A percentile compares a stretch with the other conserved stretches of the same genome.
These are phyloP conservation scores for Alexandromys fortis DNA, from an alignment of 2,113 vertebrate genomes.

Conservation along the genomic window DNA sequence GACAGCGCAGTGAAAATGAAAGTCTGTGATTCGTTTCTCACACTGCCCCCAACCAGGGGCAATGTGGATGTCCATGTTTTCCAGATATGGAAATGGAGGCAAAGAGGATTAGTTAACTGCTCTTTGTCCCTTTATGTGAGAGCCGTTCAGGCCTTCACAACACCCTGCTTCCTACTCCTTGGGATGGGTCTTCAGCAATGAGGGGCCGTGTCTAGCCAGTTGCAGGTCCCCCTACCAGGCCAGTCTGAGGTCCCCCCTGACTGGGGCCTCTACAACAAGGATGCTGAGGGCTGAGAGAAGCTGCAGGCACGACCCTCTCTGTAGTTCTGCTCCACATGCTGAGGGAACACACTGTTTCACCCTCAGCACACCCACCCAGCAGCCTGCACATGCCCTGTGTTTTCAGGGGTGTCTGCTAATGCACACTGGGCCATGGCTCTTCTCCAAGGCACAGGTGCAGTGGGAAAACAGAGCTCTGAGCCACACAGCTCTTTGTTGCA, in stretches of 20 bases:
- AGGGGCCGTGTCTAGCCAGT: no score
- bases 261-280: neutral
- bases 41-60: fast-evolving
- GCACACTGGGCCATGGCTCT: fast-evolving
- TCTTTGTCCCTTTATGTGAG: no score
- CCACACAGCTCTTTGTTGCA: no score
- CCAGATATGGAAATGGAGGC: neutral
- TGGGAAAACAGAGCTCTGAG: fast-evolving
- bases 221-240: fast-evolving
- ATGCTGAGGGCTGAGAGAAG: neutral
- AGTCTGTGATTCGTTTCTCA: neutral
- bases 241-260: neutral
- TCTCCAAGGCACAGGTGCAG: neutral
- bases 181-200: neutral
- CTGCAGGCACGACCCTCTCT: neutral
- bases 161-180: neutral
- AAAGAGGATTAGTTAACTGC: neutral
- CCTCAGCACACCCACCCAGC: neutral
- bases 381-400: fast-evolving
- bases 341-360: neutral
- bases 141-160: neutral
- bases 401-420: neutral
- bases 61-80: fast-evolving
- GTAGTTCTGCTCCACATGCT: neutral
- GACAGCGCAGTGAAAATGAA: no score